Evolutionary conservation across 2,888 invertebrate species (phyloP).

Genomic region (Ochropleura leucogaster): DNA sequence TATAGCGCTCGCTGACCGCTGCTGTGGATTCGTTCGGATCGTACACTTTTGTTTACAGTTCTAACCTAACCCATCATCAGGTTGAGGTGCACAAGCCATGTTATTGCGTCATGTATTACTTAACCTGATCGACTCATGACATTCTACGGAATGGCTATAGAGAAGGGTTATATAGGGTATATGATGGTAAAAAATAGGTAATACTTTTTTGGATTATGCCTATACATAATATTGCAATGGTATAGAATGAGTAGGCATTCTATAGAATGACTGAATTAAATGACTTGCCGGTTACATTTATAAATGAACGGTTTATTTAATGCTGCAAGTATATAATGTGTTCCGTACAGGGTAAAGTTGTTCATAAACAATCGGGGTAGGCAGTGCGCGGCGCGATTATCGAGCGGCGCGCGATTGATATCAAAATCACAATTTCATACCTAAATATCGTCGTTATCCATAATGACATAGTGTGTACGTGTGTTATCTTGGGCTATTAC

Average conservation of each 20-base stretch:
- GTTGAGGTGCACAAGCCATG: background rate
- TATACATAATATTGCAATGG: background rate
- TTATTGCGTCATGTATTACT: background rate
- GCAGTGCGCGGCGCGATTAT: conserved; percentile 68
- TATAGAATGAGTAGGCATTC: background rate
- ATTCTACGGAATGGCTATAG: background rate
- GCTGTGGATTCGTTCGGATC: background rate
- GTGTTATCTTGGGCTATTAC: conserved; percentile 81
- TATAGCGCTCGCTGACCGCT: background rate
- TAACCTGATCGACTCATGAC: background rate
- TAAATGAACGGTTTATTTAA: conserved; percentile 64
- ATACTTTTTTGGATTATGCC: background rate
- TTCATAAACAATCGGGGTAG: conserved; percentile 74
- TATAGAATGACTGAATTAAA: background rate
- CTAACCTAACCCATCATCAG: background rate
- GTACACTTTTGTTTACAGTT: background rate
- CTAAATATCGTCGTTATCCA: conserved; percentile 80
- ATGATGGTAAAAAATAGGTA: background rate
- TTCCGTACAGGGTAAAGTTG: conserved; percentile 63
- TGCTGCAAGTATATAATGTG: conserved; percentile 55
- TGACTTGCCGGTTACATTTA: conserved; percentile 10
- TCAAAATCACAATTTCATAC: conserved; percentile 80
- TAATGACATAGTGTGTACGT: conserved; percentile 80
- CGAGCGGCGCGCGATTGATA: conserved; percentile 75
- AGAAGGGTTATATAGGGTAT: background rate